These are phyloP conservation scores for Spilogale gracilis DNA, from an alignment of 2,113 vertebrate genomes.

Conservation along the genomic window DNA sequence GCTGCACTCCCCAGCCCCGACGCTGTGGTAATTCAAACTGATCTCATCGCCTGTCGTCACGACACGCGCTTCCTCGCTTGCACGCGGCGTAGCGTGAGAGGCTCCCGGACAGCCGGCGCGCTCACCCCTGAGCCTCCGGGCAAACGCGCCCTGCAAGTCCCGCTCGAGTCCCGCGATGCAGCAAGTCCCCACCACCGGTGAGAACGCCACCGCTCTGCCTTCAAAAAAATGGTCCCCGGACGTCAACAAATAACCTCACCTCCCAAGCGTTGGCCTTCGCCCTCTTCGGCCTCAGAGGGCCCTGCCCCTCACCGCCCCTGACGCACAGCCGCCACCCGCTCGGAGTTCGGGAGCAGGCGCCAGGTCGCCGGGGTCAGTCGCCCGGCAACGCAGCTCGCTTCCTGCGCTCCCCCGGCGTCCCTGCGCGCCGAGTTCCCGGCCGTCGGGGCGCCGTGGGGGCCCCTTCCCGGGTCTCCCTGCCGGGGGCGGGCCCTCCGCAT, in stretches of 20 bases:
- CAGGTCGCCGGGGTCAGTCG: neutral
- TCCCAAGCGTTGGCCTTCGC: neutral
- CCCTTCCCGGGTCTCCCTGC: neutral
- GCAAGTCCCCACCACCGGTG: neutral
- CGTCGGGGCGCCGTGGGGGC: too few relatives aligned
- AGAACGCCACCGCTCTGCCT: too few relatives aligned
- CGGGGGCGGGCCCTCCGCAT: too few relatives aligned
- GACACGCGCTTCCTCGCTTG: conserved; percentile 75
- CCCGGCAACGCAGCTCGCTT: neutral
- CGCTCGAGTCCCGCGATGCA: neutral
- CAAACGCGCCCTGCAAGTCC: neutral
- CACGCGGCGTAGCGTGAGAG: conserved; percentile 58
- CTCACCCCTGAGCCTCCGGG: neutral
- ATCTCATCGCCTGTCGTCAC: conserved; percentile 80
- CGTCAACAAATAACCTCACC: neutral
- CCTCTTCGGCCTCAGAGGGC: neutral
- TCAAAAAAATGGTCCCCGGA: neutral
- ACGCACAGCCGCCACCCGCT: neutral
- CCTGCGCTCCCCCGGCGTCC: neutral
- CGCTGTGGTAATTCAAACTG: conserved; percentile 73
- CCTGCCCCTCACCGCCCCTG: neutral
- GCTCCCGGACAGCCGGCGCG: neutral
- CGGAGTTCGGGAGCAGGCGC: neutral
- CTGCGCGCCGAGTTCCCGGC: neutral
- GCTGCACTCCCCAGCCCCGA: conserved; percentile 42